These are phyloP conservation scores for Streptopelia turtur DNA, from an alignment of 2,797 vertebrate genomes.

Conservation along the genomic window DNA sequence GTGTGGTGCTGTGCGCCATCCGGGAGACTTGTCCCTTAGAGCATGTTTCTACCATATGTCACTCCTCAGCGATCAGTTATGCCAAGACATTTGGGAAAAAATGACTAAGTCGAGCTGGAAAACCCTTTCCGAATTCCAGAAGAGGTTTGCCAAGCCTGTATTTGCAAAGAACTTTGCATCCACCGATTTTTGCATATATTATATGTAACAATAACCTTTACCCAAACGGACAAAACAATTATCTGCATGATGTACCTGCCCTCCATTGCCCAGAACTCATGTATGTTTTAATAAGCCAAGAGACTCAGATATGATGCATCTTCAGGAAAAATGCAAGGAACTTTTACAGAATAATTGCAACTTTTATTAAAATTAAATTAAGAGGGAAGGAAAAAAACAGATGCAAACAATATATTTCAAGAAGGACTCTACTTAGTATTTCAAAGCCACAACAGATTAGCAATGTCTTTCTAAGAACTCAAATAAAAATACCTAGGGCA, in stretches of 20 bases:
- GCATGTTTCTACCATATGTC: conserved; percentile 88
- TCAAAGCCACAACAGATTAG: background rate
- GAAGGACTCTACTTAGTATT: background rate
- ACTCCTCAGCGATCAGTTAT: conserved; percentile 74
- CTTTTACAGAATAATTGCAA: background rate
- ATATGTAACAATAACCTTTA: background rate
- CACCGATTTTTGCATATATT: background rate
- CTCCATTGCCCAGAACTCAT: background rate
- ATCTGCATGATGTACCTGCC: background rate
- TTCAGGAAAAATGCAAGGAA: background rate
- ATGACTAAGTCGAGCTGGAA: conserved; percentile 66
- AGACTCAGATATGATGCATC: background rate
- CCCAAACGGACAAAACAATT: background rate
- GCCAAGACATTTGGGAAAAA: conserved; percentile 72
- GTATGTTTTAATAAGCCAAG: background rate
- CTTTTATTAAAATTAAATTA: background rate
- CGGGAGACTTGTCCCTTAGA: conserved; percentile 86
- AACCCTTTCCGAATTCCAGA: conserved; percentile 70
- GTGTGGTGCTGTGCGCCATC: conserved; percentile 78
- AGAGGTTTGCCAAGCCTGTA: conserved; percentile 53
- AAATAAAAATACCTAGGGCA: background rate
- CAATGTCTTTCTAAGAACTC: background rate
- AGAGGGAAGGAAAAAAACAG: background rate
- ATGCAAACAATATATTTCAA: background rate
- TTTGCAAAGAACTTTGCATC: conserved; percentile 35